Base-by-base conservation (phyloP, 2,888 invertebrate genomes). In the Archaeoteleia sp. region DNA sequence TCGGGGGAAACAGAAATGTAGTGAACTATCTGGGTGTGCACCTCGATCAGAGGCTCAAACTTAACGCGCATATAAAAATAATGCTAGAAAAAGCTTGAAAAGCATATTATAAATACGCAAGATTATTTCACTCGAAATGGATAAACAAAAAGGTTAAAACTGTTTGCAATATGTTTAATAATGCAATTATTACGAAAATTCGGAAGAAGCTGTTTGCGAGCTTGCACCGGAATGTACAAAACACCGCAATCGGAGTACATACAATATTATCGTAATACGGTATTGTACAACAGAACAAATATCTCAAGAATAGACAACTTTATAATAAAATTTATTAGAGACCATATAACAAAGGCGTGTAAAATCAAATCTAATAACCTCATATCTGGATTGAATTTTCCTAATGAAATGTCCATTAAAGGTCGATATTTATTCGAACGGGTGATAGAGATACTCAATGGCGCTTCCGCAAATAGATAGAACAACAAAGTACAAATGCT, bases 231-330 rank as follows among this genome's bases (percentile, higher is more conserved):
- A 0, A 23, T 15, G 8, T 43, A 54, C 10, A 30, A 39, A 27
- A 10, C 45, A 0, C 10, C 30, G 2, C 29, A 30, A 14, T 46
- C 53, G 1, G 37, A 66, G 12, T 60, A 23, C 12, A 13, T 1
- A 6, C 20, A 35, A 17, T 37, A 20, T 20, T 23, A 35, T 1
- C 27, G 37, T 14, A 66, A 66, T 15, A 42, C 27, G 42, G 3
- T 27, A 1, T 1, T 66, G 4, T 60, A 67, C 10, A 6, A 54
- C 5, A 13, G 12, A 27, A 54, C 60, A 1, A 49, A 42, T 23
- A 54, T 67, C 2, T 25, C 40, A 1, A 6, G 54, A 23, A 54
- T 67, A 5, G 66, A 67, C 12, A 60, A 42, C n/a, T 54, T 48
- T 17, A 60, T 66, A 1, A n/a, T 61, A 8, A 58, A 58, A 48